These are phyloP conservation scores for Gila robusta DNA, from an alignment of 2,797 vertebrate species.

Conservation along the genomic window DNA sequence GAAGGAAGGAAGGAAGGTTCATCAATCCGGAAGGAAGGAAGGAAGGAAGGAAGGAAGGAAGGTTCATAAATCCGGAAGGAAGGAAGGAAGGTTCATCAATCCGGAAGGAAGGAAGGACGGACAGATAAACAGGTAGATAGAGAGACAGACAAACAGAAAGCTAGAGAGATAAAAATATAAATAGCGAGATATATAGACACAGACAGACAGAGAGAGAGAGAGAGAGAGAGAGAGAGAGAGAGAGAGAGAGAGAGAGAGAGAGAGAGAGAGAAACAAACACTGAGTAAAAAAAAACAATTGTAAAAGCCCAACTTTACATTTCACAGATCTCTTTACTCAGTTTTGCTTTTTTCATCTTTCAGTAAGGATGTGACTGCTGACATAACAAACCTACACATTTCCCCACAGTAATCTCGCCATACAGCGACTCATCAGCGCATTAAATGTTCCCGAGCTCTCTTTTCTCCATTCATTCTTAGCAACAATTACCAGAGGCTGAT, in stretches of 20 bases:
- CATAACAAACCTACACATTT: constrained; percentile 33
- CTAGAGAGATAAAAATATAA: background rate
- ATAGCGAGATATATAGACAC: background rate
- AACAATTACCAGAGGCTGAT: constrained; percentile 61
- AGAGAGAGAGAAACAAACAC: background rate
- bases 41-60: no score
- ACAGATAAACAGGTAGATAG: background rate
- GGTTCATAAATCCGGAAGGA: no score
- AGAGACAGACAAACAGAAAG: background rate
- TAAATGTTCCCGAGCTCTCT: constrained; percentile 22
- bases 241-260: background rate
- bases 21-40: no score
- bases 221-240: background rate
- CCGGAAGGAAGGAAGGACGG: no score
- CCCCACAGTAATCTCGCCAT: constrained; percentile 15
- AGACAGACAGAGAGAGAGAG: background rate
- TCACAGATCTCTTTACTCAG: background rate
- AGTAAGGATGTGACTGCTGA: constrained; percentile 28
- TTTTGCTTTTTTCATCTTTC: constrained; percentile 28
- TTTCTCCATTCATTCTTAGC: constrained; percentile 48
- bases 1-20: no score
- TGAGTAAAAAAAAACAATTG: background rate
- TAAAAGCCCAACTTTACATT: constrained; percentile 25
- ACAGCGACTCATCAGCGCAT: constrained; percentile 42
- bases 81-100: no score